phyloP scores from a whole-genome alignment of 2,113 vertebrate genomes.

The Ptilorrhoa leucosticta region DNA sequence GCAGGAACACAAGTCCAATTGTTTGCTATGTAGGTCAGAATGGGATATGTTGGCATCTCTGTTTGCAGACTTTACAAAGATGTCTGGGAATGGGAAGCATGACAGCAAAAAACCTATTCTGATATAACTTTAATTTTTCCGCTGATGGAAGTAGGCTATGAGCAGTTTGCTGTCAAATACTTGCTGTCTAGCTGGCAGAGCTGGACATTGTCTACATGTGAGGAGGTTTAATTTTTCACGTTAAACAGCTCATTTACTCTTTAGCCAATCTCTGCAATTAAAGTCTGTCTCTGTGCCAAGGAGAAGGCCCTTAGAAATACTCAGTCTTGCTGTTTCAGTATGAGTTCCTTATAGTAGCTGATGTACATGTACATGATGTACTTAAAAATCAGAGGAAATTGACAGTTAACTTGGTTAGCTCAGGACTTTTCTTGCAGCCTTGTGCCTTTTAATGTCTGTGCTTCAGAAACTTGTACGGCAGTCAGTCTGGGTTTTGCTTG shows the following conservation, averaged over 20 bases:
- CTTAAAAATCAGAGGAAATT: neutral
- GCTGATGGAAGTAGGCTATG: neutral
- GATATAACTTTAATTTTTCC: neutral
- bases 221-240: neutral
- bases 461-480: neutral
- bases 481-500: neutral
- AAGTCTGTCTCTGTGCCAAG: neutral
- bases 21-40: conserved; percentile 41
- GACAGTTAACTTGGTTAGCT: neutral
- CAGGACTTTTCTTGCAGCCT: neutral
- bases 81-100: conserved; percentile 31
- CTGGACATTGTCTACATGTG: neutral
- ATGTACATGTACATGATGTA: neutral
- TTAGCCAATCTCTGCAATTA: neutral
- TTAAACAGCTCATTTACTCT: neutral
- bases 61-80: conserved; percentile 38
- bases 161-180: neutral
- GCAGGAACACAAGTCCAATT: conserved; percentile 19
- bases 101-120: neutral
- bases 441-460: neutral
- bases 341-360: neutral
- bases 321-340: neutral
- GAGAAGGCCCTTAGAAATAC: neutral
- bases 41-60: conserved; percentile 27
- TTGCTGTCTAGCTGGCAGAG: neutral